These are phyloP conservation scores for Calliopum simillimum DNA, from an alignment of 2,888 invertebrate genomes.

Conservation along the genomic window DNA sequence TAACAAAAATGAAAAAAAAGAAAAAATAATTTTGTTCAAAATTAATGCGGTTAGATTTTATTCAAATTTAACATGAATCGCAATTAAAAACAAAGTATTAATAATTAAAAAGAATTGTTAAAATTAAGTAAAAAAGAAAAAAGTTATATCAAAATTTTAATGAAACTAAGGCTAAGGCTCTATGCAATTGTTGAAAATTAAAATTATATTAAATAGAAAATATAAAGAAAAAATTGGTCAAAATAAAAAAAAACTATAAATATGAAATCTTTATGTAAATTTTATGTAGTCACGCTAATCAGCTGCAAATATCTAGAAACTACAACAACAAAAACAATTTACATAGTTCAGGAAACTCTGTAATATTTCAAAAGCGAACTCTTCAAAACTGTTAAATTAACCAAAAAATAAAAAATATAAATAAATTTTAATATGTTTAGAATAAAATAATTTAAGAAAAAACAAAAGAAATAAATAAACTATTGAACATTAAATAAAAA, in stretches of 20 bases:
- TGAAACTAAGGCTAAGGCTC: background rate
- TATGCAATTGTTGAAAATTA: background rate
- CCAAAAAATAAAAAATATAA: background rate
- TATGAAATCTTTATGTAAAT: slow-evolving; percentile 3
- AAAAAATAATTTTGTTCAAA: background rate
- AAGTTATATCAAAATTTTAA: background rate
- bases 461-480: background rate
- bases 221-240: background rate
- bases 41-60: slow-evolving; percentile 12
- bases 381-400: slow-evolving; percentile 40
- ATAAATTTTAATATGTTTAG: slow-evolving; percentile 17
- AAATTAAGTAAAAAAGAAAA: slow-evolving; percentile 3
- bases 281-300: slow-evolving; percentile 6
- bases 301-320: background rate
- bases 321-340: background rate
- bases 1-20: background rate
- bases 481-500: background rate
- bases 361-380: slow-evolving; percentile 28
- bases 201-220: background rate
- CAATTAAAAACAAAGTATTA: background rate
- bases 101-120: slow-evolving; percentile 1
- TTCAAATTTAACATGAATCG: background rate
- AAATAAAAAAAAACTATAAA: background rate
- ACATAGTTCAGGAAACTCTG: background rate
- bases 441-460: slow-evolving; percentile 13